Percentiles rank a stretch among this genome's conserved stretches.
phyloP scores from a whole-genome alignment of 2,797 vertebrate genomes.

The Acropternis orthonyx region DNA sequence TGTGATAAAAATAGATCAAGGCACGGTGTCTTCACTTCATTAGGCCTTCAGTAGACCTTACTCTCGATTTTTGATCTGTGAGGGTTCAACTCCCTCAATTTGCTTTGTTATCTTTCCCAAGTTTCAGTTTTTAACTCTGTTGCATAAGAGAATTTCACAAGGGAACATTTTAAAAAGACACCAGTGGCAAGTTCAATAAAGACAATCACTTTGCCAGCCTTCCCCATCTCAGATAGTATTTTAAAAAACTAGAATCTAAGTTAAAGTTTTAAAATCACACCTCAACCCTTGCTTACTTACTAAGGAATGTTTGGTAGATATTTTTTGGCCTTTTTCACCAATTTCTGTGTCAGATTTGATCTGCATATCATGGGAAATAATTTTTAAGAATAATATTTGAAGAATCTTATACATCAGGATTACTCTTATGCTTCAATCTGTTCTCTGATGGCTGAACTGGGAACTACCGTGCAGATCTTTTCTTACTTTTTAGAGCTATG shows the following conservation, averaged over 20 bases:
- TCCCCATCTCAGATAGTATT: background rate
- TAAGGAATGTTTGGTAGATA: background rate
- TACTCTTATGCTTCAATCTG: rapidly evolving
- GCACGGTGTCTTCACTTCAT: background rate
- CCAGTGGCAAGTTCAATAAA: background rate
- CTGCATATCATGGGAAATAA: background rate
- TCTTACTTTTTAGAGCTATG: background rate
- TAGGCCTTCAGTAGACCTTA: background rate
- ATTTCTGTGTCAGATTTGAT: background rate
- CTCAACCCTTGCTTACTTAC: background rate
- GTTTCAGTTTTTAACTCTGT: background rate
- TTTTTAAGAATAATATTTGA: background rate
- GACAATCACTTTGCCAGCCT: background rate
- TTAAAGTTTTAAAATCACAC: background rate
- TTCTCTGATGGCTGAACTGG: background rate
- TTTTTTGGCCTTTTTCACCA: background rate
- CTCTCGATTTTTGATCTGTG: background rate
- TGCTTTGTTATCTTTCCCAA: background rate
- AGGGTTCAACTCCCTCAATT: background rate
- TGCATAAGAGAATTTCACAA: background rate
- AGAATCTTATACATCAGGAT: background rate
- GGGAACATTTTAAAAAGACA: background rate
- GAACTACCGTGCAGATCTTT: background rate
- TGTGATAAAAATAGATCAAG: background rate
- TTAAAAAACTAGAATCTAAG: background rate